Evolutionary conservation across 2,797 vertebrate species (phyloP).

Genomic region (Enteromius treurensis): DNA sequence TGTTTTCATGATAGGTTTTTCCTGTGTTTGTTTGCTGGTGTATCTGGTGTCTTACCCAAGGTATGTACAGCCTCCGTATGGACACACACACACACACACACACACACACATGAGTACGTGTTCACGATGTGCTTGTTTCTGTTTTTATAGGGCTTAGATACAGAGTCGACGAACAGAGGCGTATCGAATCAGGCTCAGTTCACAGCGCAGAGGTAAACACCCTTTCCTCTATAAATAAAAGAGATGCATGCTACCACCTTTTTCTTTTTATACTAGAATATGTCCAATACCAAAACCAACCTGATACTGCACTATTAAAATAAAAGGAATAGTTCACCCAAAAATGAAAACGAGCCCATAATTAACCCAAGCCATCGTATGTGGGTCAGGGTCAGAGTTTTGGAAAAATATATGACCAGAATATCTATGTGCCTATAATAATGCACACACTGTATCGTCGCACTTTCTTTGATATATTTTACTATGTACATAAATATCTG

Average conservation of each 20-base stretch:
- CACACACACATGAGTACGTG: neutral
- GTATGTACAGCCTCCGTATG: constrained; percentile 67
- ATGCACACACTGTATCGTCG: too few species aligned
- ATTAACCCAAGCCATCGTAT: too few species aligned
- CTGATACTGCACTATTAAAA: too few species aligned
- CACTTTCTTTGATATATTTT: too few species aligned
- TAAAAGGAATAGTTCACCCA: too few species aligned
- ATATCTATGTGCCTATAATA: too few species aligned
- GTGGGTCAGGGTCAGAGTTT: too few species aligned
- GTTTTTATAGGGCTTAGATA: constrained; percentile 83
- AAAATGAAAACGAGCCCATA: too few species aligned
- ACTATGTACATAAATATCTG: too few species aligned
- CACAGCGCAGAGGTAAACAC: constrained; percentile 86
- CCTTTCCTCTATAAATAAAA: neutral
- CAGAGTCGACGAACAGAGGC: constrained; percentile 71
- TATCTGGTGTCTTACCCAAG: constrained; percentile 84
- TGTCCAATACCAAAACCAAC: too few species aligned
- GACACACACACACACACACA: neutral
- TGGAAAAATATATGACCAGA: too few species aligned
- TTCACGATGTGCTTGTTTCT: neutral
- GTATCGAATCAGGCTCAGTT: constrained; percentile 80
- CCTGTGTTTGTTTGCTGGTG: constrained; percentile 91
- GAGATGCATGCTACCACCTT: neutral
- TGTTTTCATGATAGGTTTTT: constrained; percentile 82
- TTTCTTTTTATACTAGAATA: too few species aligned